A percentile compares a stretch with the other conserved stretches of the same genome.
phyloP scores from a whole-genome alignment of 2,113 vertebrate genomes.

The Ammodramus savannarum region DNA sequence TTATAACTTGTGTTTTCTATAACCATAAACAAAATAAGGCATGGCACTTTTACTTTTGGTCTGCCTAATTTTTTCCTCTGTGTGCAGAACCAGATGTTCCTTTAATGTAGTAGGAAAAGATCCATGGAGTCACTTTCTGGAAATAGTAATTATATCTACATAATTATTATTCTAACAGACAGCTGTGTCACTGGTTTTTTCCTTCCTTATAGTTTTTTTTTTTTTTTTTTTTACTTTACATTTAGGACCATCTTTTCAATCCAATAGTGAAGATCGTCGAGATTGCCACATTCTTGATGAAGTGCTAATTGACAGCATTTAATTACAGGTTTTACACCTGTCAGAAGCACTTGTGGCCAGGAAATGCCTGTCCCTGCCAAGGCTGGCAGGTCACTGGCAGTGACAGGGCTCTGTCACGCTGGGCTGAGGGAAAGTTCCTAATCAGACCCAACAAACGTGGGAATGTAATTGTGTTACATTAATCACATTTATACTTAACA shows the following conservation, averaged over 20 bases:
- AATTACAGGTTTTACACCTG: neutral
- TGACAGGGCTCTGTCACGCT: neutral
- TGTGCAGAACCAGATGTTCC: neutral
- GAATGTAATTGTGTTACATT: slow-evolving; percentile 73
- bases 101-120: neutral
- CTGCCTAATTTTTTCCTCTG: neutral
- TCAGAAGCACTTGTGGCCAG: neutral
- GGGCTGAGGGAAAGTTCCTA: slow-evolving; percentile 21
- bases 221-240: neutral
- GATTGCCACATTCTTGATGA: neutral
- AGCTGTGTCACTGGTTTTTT: fast-evolving
- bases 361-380: neutral
- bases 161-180: neutral
- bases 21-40: neutral
- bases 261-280: neutral
- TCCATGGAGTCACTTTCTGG: neutral
- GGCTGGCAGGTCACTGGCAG: neutral
- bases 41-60: neutral
- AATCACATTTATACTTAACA: slow-evolving; percentile 80
- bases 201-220: neutral
- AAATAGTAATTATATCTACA: neutral
- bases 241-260: neutral
- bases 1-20: neutral
- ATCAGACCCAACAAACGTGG: slow-evolving; percentile 65
- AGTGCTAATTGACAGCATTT: neutral